A percentile compares a stretch with the other conserved stretches of the same genome.
These are phyloP conservation scores for Heliconius nattereri DNA, from an alignment of 1,140 invertebrate genomes.

Conservation along the genomic window DNA sequence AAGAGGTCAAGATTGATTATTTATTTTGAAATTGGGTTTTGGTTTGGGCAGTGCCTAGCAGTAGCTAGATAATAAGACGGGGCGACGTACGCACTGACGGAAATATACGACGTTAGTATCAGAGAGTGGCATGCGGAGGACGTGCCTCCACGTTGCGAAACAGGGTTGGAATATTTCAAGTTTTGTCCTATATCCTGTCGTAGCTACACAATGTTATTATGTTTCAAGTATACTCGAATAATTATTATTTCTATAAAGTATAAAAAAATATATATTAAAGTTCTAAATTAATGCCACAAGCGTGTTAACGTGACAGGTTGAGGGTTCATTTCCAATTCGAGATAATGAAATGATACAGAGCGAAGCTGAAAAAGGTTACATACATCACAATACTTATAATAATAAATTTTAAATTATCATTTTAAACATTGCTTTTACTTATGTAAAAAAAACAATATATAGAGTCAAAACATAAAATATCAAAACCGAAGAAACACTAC, in stretches of 20 bases:
- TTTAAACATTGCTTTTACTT: not conserved
- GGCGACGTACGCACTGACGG: constrained; percentile 51
- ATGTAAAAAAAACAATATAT: not conserved
- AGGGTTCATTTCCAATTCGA: no score
- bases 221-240: no score
- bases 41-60: constrained; percentile 12
- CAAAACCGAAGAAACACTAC: not conserved
- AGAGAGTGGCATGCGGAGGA: constrained; percentile 62
- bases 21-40: constrained; percentile 28
- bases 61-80: constrained; percentile 51
- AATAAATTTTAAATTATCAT: not conserved
- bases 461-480: not conserved
- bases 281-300: no score
- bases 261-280: no score
- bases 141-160: constrained; percentile 47
- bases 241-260: no score
- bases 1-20: constrained; percentile 25
- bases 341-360: no score
- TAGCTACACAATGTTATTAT: not conserved
- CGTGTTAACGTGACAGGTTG: no score
- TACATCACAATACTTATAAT: no score
- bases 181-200: not conserved
- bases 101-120: constrained; percentile 66
- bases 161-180: constrained; percentile 40
- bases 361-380: no score